Conservation (phyloP, 2,113 vertebrate species). For the Pleuronectes platessa region DNA sequence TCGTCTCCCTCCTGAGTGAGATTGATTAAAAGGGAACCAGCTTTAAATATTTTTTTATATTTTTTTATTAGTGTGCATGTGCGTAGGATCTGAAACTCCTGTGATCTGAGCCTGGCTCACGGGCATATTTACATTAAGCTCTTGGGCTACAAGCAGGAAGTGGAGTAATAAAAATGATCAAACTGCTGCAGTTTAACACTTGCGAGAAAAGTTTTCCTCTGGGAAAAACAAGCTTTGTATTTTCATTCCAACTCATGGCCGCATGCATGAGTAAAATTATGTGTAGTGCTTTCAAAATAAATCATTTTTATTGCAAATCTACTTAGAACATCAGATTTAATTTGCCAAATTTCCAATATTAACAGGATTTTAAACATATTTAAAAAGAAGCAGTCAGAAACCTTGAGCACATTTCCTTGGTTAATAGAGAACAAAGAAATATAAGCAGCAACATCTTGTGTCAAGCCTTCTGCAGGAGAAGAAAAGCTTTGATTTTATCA, state of each 20-base stretch:
- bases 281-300: not conserved
- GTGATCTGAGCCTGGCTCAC: not conserved
- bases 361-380: not conserved
- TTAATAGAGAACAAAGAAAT: no score
- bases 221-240: conserved; percentile 7
- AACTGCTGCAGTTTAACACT: not conserved
- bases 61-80: conserved; percentile 1
- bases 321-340: no score
- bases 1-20: not conserved
- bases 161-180: conserved; percentile 16
- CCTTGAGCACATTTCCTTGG: not conserved
- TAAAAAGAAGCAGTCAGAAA: not conserved
- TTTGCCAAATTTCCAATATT: not conserved
- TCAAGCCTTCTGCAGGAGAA: no score
- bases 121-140: not conserved
- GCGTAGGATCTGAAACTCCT: not conserved
- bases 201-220: conserved; percentile 1
- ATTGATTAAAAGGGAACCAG: not conserved
- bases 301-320: no score
- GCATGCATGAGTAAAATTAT: not conserved
- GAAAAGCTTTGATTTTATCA: no score
- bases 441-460: no score
- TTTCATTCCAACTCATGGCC: not conserved
- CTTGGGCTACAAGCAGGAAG: not conserved
- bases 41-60: not conserved